A percentile compares a stretch with the other conserved stretches of the same genome.
Conservation (phyloP, 2,888 invertebrate genomes). For the Protodeltote pygarga region DNA sequence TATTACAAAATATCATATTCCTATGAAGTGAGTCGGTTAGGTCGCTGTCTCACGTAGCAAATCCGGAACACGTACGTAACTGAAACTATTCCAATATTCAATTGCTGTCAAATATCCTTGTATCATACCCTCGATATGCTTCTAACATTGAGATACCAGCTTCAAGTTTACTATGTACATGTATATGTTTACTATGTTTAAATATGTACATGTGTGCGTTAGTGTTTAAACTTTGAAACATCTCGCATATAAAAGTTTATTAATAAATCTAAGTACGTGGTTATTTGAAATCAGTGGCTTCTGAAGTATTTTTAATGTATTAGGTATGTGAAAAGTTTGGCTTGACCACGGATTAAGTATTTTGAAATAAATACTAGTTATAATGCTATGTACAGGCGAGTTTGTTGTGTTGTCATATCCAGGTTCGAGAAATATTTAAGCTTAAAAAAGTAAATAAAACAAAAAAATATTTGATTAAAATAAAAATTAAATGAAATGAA, state of each 20-base stretch:
- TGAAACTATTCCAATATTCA: conserved; percentile 22
- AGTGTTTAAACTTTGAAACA: neutral
- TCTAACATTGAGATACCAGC: no score
- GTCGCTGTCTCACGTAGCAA: neutral
- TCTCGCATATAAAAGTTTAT: conserved; percentile 9
- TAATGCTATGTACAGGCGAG: no score
- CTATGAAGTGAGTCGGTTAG: neutral
- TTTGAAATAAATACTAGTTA: no score
- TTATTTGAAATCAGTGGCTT: neutral
- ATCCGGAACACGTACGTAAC: conserved; percentile 5
- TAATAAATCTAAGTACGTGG: conserved; percentile 3
- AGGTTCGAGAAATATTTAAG: no score
- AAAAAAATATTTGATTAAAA: no score
- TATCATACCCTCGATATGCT: conserved; percentile 6
- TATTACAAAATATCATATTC: neutral
- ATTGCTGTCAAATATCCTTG: conserved; percentile 1
- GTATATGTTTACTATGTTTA: no score
- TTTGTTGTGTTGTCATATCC: no score
- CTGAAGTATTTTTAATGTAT: conserved; percentile 1
- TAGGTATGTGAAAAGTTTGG: neutral
- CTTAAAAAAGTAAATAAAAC: no score
- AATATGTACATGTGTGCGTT: no score
- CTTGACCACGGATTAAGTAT: no score
- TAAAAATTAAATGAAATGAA: no score
- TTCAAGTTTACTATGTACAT: no score